Evolutionary conservation across 2,113 vertebrate species (phyloP), one percentile per base, ranked within the genome.

Genomic region (Oncorhynchus clarkii): DNA sequence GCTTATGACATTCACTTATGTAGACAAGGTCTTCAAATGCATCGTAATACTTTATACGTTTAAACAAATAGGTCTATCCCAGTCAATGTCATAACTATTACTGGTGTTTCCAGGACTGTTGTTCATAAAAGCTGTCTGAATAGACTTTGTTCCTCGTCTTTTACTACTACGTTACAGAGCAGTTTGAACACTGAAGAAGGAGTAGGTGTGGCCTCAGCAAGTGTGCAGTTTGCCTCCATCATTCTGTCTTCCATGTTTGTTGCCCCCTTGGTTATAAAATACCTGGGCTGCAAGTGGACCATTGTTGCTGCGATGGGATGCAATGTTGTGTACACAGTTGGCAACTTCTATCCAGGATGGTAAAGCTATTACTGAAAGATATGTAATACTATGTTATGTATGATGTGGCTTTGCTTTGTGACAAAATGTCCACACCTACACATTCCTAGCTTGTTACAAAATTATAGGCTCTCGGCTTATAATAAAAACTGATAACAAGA

Each of bases 281-380:
- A 82, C 48, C 64, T 92, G 62, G 94, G 93, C 69, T 95, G 93
- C 90, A 95, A 95, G 79, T 93, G 94, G 93, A 94, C 93, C 76
- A 92, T 95, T 2, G 85, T 81, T 7, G 71, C 73, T n/a, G 90
- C 92, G 8, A 95, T 95, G 94, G 90, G 90, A 76, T 92, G 93
- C 80, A 94, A 95, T 1, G 78, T 94, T 0, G 0, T 90, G 0
- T 95, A 92, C 87, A 93, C 89, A 27, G 60, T 94, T 67, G 94
- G 94, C 24, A 95, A 94, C 86, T 93, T 95, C 89, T 86, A 93
- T 0, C 82, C 93, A 60, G 93, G 88, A 91, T 95, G 94, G 94
- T 95, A 94, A 3, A 20, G 27, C 39, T 45, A 12, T 45, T 45
- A 45, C 39, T 45, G 39, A 45, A 45, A 11, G 11, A 45, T 45